Evolutionary conservation across 2,113 vertebrate genomes (phyloP), one percentile per base, ranked within the genome.

Genomic region (Chloebia gouldiae): DNA sequence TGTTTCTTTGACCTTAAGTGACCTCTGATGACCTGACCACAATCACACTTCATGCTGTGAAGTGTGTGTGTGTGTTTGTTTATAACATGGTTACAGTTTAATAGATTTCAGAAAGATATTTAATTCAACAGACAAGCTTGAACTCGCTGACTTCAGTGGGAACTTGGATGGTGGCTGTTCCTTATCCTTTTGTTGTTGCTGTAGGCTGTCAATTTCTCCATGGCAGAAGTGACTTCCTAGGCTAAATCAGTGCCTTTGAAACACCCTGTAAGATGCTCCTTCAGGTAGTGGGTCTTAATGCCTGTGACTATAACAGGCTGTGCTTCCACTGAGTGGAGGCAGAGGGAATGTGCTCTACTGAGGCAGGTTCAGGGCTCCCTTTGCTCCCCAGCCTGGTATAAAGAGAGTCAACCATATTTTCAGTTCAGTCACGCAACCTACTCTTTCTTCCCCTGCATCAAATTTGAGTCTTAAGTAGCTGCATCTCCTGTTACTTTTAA

Each of bases 261-360:
- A 71, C 24, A 11, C 24, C 1, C 1, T 57, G 1, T 33, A 56
- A 76, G 40, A 21, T 21, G 10, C 13, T 76, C 2, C 20, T 77
- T 69, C 23, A 54, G 25, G 27, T 31, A 17, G 51, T 20, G 17
- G 21, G 2, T 86, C 31, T 65, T 68, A 65, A 25, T 45, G 76
- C 54, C 49, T 2, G 0, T 69, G 40, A 15, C 21, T 72, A 0
- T 22, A 40, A 18, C 4, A 30, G 66, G 14, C 63, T 33, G 0
- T 44, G 37, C 27, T 54, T 54, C 40, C 14, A 4, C 0, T 66
- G 42, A 42, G 33, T 17, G 54, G 39, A 22, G 18, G 30, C 37
- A 44, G n/a, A 47, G 42, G 82, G 22, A 45, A 18, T 19, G 59
- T 72, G 42, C 30, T 91, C 21, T 77, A 0, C 4, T 63, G 65